Conservation (phyloP, 2,113 vertebrate genomes). For the Arizona elegans region DNA sequence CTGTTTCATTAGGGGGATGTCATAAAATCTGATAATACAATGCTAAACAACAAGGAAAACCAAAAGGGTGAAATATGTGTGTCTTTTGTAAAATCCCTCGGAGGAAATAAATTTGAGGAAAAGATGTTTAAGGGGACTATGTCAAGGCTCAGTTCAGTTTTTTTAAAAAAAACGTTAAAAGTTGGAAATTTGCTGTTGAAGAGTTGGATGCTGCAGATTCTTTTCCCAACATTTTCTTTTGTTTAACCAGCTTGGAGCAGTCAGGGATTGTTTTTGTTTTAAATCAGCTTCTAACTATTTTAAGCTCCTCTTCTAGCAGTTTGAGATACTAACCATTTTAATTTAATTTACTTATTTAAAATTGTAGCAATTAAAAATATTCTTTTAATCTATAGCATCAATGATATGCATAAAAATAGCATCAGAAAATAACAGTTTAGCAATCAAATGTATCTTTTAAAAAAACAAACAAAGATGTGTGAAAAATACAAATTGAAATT, state of each 20-base stretch:
- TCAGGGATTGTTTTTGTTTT: constrained; percentile 47
- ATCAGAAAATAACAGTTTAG: background rate
- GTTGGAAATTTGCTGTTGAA: constrained; percentile 55
- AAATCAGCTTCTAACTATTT: constrained; percentile 38
- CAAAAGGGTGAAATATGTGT: constrained; percentile 58
- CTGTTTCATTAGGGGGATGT: constrained; percentile 49
- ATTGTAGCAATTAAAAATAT: background rate
- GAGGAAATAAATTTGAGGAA: constrained; percentile 59
- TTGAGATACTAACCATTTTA: background rate
- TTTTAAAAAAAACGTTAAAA: constrained; percentile 47
- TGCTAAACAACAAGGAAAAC: constrained; percentile 33
- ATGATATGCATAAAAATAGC: background rate
- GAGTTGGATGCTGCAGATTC: constrained; percentile 56
- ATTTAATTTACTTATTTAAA: background rate
- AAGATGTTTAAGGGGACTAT: constrained; percentile 55
- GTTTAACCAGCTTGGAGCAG: constrained; percentile 52
- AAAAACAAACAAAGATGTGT: background rate
- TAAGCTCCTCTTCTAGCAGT: background rate
- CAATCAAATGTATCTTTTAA: background rate
- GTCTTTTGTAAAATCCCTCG: constrained; percentile 53
- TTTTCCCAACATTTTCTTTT: constrained; percentile 56
- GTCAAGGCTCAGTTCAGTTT: constrained; percentile 61
- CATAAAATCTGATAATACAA: constrained; percentile 51
- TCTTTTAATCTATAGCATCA: background rate
- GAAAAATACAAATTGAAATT: background rate